Base-by-base conservation (phyloP, 2,888 invertebrate genomes). In the Drosophila prostipennis region DNA sequence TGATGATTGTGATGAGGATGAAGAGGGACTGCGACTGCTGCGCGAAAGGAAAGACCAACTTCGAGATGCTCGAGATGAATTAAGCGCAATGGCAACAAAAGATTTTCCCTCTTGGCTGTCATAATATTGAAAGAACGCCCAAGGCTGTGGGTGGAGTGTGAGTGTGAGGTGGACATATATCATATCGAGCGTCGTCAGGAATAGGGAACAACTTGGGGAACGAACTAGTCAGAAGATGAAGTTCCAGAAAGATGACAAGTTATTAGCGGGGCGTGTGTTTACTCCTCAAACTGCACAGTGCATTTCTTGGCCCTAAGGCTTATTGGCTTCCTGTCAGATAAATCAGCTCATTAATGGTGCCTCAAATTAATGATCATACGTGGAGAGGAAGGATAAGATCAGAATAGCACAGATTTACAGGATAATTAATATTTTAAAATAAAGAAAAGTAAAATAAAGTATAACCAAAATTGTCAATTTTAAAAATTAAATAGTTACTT, bases 201-300 rank as follows among this genome's bases (percentile, higher is more conserved):
- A 1, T 19, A n/a, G 39, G 23, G 16, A 37, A 32, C 10, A 37
- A 32, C 10, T 11, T 14, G 23, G 29, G 14, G 29, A 26, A 10
- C 36, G 48, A 64, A 64, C 59, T 42, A 59, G 45, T 37, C 45
- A 2, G 26, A 26, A 23, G 8, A 34, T 49, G 63, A 14, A 53
- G 54, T 52, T 69, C 49, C 32, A 45, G 55, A 60, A 63, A 79
- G 74, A 70, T 74, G 85, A 81, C 81, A 84, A 81, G 77, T 84
- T 81, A 75, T 81, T 77, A 74, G 79, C 73, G 45, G 42, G 77
- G 61, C 65, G 63, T 60, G 61, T 57, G 70, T 40, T 49, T 34
- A 34, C 52, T 48, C 23, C 55, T 45, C 40, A 10, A 51, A 46
- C 39, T 64, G 13, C 19, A 32, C 32, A 32, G 13, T 65, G 52